These are phyloP conservation scores for Agrilus biguttatus DNA, from an alignment of 2,888 invertebrate species.

Conservation along the genomic window DNA sequence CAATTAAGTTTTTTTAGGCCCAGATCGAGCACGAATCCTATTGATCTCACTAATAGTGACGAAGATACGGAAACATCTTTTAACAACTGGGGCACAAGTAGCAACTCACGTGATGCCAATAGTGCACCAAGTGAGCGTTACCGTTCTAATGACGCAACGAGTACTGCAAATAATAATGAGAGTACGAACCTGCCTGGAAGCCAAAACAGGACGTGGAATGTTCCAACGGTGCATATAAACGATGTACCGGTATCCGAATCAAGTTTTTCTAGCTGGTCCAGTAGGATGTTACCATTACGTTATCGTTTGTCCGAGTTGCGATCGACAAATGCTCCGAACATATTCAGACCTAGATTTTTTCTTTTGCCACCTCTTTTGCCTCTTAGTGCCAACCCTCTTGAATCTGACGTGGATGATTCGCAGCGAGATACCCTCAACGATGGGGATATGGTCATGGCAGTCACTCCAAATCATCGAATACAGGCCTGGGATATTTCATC, in stretches of 20 bases:
- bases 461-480: conserved; percentile 60
- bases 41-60: conserved; percentile 1
- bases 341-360: conserved; percentile 26
- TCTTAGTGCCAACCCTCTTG: conserved; percentile 26
- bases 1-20: neutral
- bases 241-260: conserved; percentile 37
- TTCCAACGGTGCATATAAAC: conserved; percentile 47
- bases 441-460: conserved; percentile 34
- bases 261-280: conserved; percentile 11
- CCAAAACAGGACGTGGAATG: conserved; percentile 14
- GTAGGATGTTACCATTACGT: conserved; percentile 10
- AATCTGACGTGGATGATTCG: conserved; percentile 27
- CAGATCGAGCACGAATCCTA: neutral
- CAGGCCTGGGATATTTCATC: conserved; percentile 74
- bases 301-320: conserved; percentile 22
- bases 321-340: conserved; percentile 15
- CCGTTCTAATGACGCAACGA: conserved; percentile 7
- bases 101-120: neutral
- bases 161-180: conserved; percentile 12
- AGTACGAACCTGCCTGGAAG: conserved; percentile 5
- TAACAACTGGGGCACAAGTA: neutral
- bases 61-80: neutral
- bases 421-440: conserved; percentile 27
- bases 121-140: neutral
- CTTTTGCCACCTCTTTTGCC: conserved; percentile 34